These are phyloP conservation scores for Nipponia nippon DNA, from an alignment of 2,113 vertebrate genomes.

Conservation along the genomic window DNA sequence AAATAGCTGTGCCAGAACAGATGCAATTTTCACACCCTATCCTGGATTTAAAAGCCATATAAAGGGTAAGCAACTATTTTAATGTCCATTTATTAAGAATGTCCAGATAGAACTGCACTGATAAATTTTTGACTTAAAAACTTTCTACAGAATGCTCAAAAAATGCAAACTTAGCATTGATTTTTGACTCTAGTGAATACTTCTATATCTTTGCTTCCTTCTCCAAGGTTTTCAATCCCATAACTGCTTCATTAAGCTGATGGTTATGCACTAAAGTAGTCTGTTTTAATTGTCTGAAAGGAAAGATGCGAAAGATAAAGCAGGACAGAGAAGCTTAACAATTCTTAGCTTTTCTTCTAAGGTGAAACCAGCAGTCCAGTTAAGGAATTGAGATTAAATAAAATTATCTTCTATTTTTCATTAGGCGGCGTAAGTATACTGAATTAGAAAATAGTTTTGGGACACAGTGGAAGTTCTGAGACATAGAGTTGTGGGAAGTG, in stretches of 20 bases:
- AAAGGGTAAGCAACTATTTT: constrained; percentile 80
- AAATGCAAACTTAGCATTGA: background rate
- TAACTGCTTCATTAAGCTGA: background rate
- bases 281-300: background rate
- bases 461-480: background rate
- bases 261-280: background rate
- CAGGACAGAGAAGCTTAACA: background rate
- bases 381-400: background rate
- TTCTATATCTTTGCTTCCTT: background rate
- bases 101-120: background rate
- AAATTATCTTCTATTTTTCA: background rate
- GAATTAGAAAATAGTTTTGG: background rate
- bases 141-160: background rate
- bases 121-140: background rate
- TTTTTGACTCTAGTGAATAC: background rate
- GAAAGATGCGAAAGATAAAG: background rate
- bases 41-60: constrained; percentile 98
- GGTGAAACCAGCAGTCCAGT: background rate
- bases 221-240: background rate
- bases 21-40: constrained; percentile 95
- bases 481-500: background rate
- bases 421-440: background rate
- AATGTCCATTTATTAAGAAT: background rate
- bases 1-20: constrained; percentile 98
- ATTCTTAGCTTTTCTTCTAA: background rate